phyloP scores from a whole-genome alignment of 2,113 vertebrate species.

The Excalfactoria chinensis region DNA sequence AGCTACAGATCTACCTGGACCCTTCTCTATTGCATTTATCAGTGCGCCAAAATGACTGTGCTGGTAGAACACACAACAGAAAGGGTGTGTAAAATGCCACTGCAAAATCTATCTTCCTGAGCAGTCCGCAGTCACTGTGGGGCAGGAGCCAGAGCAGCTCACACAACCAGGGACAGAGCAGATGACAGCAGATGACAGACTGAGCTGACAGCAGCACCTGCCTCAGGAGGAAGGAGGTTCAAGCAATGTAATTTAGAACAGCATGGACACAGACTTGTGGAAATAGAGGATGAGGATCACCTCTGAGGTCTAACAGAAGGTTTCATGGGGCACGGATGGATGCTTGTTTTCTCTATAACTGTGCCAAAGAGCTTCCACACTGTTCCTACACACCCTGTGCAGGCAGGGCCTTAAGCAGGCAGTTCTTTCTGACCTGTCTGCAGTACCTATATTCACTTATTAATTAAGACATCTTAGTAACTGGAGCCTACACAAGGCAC shows the following conservation, averaged over 20 bases:
- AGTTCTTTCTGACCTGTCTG: neutral
- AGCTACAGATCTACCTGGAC: neutral
- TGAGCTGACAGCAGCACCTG: neutral
- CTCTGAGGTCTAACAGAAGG: neutral
- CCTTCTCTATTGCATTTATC: neutral
- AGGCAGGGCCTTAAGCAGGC: neutral
- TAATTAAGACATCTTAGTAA: neutral
- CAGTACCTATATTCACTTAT: neutral
- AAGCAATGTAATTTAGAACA: neutral
- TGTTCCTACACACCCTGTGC: neutral
- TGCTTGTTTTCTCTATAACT: neutral
- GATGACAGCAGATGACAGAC: neutral
- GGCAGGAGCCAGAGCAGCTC: neutral
- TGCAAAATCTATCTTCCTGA: neutral
- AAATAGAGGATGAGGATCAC: neutral
- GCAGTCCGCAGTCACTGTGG: neutral
- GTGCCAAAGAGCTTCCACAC: neutral
- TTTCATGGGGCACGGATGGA: neutral
- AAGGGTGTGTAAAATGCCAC: neutral
- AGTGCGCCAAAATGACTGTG: neutral
- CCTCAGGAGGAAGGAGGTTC: neutral
- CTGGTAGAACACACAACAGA: neutral
- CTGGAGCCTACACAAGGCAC: neutral
- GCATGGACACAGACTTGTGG: neutral
- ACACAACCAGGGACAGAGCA: neutral